Evolutionary conservation across 2,797 vertebrate species (phyloP), one percentile per base, ranked within the genome.

Genomic region (Enteromius mattozi): DNA sequence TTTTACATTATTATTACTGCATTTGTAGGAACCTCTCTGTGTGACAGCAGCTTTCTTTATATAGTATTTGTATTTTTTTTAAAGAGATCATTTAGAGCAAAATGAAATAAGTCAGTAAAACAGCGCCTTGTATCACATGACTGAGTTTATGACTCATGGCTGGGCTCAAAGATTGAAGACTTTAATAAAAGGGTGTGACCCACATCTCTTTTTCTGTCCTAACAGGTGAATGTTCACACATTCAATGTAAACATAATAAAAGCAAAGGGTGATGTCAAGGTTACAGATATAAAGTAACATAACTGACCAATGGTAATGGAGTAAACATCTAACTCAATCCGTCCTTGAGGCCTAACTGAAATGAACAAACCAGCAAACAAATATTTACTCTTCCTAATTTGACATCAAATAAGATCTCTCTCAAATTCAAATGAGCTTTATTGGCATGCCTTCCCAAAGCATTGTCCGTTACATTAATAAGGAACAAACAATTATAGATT

Each of bases 171-270:
- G 81, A 6, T 68, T 19, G n/a, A 68, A 30, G 16, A 30, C 21
- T 77, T 77, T 49, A 12, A 77, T 54, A 27, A 3, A 77, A 77
- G 59, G 72, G 81, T 77, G 81, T 83, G 72, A 13, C 30, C 30
- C 5, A 42, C 1, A 3, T 61, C 51, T 71, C 51, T 59, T 12
- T 59, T 17, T 56, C 35, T 37, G 21, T 17, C 27, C 19, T n/a
- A 7, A 14, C 33, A 54, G 10, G 17, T 30, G 42, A 30, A 68
- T n/a, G 3, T 56, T 42, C 61, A 54, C 35, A 68, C 72, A 54
- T 17, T 81, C 2, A 69, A 21, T 8, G 16, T 3, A 37, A 10
- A 24, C 59, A 24, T 27, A 6, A 54, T n/a, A 54, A 21, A 27
- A 76, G 33, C 70, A 21, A 2, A 17, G 33, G 12, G 3, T 6